Evolutionary conservation across 2,113 vertebrate genomes (phyloP), one percentile per base, ranked within the genome.

Genomic region (Thermophis baileyi): DNA sequence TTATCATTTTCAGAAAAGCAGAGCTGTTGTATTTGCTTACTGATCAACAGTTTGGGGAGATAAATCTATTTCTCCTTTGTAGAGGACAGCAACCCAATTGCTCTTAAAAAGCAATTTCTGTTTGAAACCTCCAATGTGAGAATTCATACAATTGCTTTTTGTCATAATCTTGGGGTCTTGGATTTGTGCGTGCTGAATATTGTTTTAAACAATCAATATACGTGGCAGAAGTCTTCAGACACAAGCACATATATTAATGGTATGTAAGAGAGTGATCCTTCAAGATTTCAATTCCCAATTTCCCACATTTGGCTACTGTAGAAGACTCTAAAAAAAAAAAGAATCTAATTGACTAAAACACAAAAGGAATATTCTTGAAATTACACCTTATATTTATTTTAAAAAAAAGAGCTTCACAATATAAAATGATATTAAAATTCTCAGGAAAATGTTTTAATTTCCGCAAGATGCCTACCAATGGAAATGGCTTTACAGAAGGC

Each of bases 201-300:
- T 51, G 51, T 88, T 54, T 88, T 40, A 54, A 88, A 40, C 35
- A 50, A 30, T 50, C 24, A 87, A 6, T 50, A 20, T 87, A 87
- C 14, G 8, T 16, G 30, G 7, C 86, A 51, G 12, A 74, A 18
- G n/a, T 44, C 35, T 35, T 89, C 35, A 30, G 30, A 50, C 47
- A 51, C 87, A 51, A 88, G 44, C 25, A 89, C 44, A 35, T 4
- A 16, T 35, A 74, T 74, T 74, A 74, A 51, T 20, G 7, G 11
- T 44, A 24, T 74, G 16, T 87, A 25, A 81, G 87, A 93, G 63
- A 40, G 35, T 40, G n/a, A 40, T 74, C 12, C 88, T 3, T 22
- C 9, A 57, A 91, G 91, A 93, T 92, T 95, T 92, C 93, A 5
- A 69, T 69, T 69, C 60, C 60, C 74, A 44, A 69, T 95, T 93